Conservation (phyloP, 1,140 invertebrate species). For the Littorina saxatilis region DNA sequence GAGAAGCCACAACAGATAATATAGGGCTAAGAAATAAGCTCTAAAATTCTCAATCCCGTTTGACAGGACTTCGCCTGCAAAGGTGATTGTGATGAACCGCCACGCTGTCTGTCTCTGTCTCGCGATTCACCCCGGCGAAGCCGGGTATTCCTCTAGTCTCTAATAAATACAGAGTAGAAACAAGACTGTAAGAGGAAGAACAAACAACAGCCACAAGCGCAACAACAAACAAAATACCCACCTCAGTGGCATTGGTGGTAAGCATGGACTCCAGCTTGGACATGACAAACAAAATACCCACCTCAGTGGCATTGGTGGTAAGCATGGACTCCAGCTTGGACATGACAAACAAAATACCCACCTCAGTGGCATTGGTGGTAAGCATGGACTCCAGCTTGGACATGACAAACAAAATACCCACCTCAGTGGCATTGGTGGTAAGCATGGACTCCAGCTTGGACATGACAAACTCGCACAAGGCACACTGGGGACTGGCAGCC, state of each 20-base stretch:
- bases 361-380: neutral
- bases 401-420: neutral
- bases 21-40: too few species aligned
- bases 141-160: too few species aligned
- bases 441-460: conserved; percentile 38
- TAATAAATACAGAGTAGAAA: too few species aligned
- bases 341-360: neutral
- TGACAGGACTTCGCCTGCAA: too few species aligned
- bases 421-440: conserved; percentile 35
- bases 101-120: too few species aligned
- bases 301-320: neutral
- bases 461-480: conserved; percentile 43
- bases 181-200: too few species aligned
- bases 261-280: neutral
- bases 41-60: too few species aligned
- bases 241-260: neutral
- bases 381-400: neutral
- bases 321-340: neutral
- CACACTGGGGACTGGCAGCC: conserved; percentile 10
- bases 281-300: neutral
- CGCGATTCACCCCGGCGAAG: too few species aligned
- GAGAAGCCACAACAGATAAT: too few species aligned
- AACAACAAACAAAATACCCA: too few species aligned
- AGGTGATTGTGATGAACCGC: too few species aligned
- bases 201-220: too few species aligned